A percentile compares a stretch with the other conserved stretches of the same genome.
phyloP scores from a whole-genome alignment of 2,797 vertebrate species.

The Basileuterus tristriatus region DNA sequence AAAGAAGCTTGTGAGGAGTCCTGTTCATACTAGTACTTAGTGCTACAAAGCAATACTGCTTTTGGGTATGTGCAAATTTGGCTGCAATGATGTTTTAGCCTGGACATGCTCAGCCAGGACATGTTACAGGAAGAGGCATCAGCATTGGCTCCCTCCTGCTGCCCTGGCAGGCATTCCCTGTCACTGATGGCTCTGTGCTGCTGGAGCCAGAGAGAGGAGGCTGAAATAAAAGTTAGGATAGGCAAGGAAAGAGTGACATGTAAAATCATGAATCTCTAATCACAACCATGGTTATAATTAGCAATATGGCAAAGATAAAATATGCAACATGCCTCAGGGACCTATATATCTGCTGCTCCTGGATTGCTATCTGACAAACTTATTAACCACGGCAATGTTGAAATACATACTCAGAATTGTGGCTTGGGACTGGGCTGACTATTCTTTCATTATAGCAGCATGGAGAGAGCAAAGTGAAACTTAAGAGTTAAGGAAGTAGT shows the following conservation, averaged over 20 bases:
- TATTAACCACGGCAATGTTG: constrained; percentile 5
- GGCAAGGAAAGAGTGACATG: neutral
- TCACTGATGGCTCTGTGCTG: neutral
- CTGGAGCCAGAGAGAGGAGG: neutral
- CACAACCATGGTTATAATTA: constrained; percentile 5
- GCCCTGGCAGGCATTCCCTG: neutral
- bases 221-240: neutral
- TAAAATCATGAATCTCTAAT: neutral
- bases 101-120: constrained; percentile 1
- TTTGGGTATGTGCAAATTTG: neutral
- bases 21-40: neutral
- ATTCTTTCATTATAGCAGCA: neutral
- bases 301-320: neutral
- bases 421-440: neutral
- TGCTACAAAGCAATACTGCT: neutral
- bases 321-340: neutral
- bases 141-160: neutral
- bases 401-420: neutral
- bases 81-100: neutral
- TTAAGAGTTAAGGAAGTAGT: neutral
- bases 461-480: neutral
- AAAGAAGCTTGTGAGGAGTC: neutral
- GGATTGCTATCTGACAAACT: constrained; percentile 17
- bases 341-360: neutral
- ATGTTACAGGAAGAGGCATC: neutral